Evolutionary conservation across 2,888 invertebrate genomes (phyloP).

Genomic region (Apoda limacodes): DNA sequence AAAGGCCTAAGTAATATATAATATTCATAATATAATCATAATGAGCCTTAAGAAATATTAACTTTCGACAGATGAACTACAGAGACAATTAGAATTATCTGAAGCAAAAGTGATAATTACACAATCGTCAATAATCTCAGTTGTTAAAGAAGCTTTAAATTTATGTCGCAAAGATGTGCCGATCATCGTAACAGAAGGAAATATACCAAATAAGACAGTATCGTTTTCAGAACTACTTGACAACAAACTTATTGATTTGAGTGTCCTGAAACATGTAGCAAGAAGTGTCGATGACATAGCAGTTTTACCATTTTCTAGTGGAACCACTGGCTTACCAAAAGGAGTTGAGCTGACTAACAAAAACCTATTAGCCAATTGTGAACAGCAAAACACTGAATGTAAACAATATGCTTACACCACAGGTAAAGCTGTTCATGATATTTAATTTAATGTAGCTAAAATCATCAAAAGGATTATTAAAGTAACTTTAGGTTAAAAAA

Average conservation of each 20-base stretch:
- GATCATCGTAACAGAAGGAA: constrained; percentile 49
- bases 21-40: too few relatives aligned
- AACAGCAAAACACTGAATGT: constrained; percentile 38
- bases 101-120: constrained; percentile 70
- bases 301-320: constrained; percentile 84
- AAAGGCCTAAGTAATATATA: too few relatives aligned
- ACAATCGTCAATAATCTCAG: constrained; percentile 46
- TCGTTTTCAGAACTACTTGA: constrained; percentile 71
- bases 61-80: constrained; percentile 72
- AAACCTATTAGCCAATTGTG: constrained; percentile 62
- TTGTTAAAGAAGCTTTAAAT: constrained; percentile 53
- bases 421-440: too few relatives aligned
- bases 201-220: constrained; percentile 61
- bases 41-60: not conserved
- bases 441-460: too few relatives aligned
- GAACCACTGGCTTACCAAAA: constrained; percentile 86
- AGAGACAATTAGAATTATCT: constrained; percentile 66
- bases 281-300: constrained; percentile 66
- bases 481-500: too few relatives aligned
- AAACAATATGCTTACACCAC: constrained; percentile 31
- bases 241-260: constrained; percentile 52
- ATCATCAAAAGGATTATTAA: too few relatives aligned
- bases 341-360: constrained; percentile 75
- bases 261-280: constrained; percentile 47
- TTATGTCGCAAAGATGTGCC: constrained; percentile 52